Base-by-base conservation (phyloP, 2,113 vertebrate genomes). In the Spea bombifrons region DNA sequence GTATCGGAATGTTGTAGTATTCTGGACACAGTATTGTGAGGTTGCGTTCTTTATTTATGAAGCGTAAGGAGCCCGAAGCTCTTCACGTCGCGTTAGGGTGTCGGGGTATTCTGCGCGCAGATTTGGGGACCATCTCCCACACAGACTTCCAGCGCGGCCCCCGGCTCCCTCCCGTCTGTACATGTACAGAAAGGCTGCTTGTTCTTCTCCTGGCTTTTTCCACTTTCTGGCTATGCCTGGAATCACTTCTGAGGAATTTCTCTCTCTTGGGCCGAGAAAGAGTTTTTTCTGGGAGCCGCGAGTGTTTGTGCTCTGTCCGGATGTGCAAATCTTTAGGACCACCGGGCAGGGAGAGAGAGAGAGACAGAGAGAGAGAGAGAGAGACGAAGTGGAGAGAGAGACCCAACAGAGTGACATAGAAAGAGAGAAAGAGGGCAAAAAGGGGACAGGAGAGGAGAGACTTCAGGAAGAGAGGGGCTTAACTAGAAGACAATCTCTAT, bases 191-290 rank as follows among this genome's bases (percentile, higher is more conserved):
- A 67, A 73, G 77, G 77, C 77, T 49, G 77, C 77, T 80, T 80
- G 77, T 80, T 80, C 71, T 73, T 30, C 77, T 45, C 49, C 64
- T 80, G 77, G 61, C 72, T 80, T 80, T 80, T 80, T 80, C 77
- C 77, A 80, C 72, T 80, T 80, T 80, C 77, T 73, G 77, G 71
- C 77, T 80, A 61, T 66, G 77, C 77, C 77, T 80, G 77, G 77
- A 80, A 73, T 57, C 49, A 73, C 77, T 73, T 80, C 77, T 73
- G 64, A 80, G 77, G 77, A 80, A 80, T 80, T 80, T 80, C 77
- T 80, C 77, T 80, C 77, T 80, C 77, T 80, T 80, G 77, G 77
- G 77, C 77, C 49, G 77, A 80, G 71, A 80, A 80, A 8, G 70
- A 80, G 77, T 80, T 73, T 80, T 63, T 80, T 80, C 77, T 80